phyloP scores from a whole-genome alignment of 1,140 invertebrate species.

The Akabosia matsudoensis region DNA sequence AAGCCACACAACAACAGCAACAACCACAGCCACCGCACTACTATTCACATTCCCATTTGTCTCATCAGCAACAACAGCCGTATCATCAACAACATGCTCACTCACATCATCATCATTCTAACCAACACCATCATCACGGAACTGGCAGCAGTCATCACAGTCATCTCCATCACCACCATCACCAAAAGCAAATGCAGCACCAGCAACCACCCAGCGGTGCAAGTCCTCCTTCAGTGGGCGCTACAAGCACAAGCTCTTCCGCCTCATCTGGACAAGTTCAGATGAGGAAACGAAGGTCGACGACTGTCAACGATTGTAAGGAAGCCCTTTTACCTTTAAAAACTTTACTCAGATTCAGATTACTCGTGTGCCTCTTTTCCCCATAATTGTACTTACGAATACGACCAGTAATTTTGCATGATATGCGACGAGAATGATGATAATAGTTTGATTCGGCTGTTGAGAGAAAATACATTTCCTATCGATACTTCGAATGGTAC shows the following conservation, averaged over 20 bases:
- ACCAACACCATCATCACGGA: background rate
- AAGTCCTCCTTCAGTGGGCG: background rate
- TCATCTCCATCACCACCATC: slow-evolving; percentile 3
- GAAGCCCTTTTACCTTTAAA: background rate
- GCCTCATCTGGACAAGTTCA: slow-evolving; percentile 21
- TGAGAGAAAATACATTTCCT: too few species aligned
- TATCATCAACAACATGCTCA: background rate
- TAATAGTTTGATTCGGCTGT: too few species aligned
- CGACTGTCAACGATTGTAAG: slow-evolving; percentile 33
- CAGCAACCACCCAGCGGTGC: background rate
- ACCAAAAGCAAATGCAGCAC: slow-evolving; percentile 9
- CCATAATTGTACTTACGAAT: too few species aligned
- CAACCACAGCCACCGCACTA: background rate
- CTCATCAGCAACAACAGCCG: slow-evolving; percentile 12
- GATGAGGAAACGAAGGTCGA: slow-evolving; percentile 29
- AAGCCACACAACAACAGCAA: background rate
- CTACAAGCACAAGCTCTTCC: background rate
- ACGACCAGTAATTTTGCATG: too few species aligned
- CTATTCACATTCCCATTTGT: slow-evolving; percentile 6
- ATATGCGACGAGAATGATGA: too few species aligned
- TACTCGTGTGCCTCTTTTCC: too few species aligned
- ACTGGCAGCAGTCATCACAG: background rate
- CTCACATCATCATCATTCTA: background rate
- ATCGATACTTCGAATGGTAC: too few species aligned
- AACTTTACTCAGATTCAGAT: too few species aligned